Evolutionary conservation across 2,888 invertebrate species (phyloP).

Genomic region (Sisyra nigra): DNA sequence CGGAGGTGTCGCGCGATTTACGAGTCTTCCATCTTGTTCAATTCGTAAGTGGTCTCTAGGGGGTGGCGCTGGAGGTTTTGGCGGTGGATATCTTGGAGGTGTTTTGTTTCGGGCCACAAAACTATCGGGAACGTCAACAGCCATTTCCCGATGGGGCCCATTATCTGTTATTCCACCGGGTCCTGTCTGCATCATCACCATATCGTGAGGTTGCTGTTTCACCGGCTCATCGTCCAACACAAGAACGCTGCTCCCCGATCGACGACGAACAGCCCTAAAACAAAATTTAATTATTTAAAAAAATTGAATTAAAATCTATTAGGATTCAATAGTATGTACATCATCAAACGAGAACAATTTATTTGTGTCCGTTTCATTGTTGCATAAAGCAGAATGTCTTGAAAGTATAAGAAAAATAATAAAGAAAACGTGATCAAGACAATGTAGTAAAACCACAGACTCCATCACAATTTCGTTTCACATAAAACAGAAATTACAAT

Average conservation of each 20-base stretch:
- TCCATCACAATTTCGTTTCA: neutral
- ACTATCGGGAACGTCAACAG: slow-evolving; percentile 93
- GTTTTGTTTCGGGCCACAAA: slow-evolving; percentile 84
- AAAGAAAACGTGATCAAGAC: no score
- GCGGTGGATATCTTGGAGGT: slow-evolving; percentile 78
- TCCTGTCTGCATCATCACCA: slow-evolving; percentile 80
- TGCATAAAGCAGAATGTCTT: neutral
- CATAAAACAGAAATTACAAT: no score
- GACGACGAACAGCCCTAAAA: slow-evolving; percentile 56
- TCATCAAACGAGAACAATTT: no score
- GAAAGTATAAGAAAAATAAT: neutral
- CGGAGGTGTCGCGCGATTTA: slow-evolving; percentile 25
- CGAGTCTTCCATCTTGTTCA: slow-evolving; percentile 40
- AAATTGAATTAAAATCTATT: slow-evolving; percentile 8
- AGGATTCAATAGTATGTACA: neutral
- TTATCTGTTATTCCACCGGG: slow-evolving; percentile 65
- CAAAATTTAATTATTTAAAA: slow-evolving; percentile 10
- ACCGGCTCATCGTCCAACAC: slow-evolving; percentile 54
- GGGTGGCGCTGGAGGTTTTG: slow-evolving; percentile 48
- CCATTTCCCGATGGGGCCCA: slow-evolving; percentile 93
- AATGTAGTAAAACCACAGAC: no score
- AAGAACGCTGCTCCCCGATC: slow-evolving; percentile 66
- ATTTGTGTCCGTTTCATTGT: neutral
- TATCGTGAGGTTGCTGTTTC: slow-evolving; percentile 43
- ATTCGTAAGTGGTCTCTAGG: slow-evolving; percentile 48